phyloP scores from a whole-genome alignment of 2,888 invertebrate genomes.

The Agonopterix arenella region DNA sequence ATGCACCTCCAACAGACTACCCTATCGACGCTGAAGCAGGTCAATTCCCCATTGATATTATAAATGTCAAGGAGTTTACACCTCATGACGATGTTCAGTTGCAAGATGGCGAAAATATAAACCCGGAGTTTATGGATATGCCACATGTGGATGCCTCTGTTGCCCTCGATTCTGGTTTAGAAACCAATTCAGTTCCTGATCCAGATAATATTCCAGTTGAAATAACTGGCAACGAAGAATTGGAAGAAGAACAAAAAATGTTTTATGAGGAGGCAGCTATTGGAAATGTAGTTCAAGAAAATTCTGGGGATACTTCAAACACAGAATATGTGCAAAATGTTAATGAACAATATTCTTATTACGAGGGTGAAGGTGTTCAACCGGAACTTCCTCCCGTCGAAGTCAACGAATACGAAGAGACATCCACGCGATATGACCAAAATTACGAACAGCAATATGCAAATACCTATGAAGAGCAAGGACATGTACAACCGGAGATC shows the following conservation, averaged over 20 bases:
- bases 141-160: neutral
- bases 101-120: slow-evolving; percentile 20
- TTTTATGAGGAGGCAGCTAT: slow-evolving; percentile 41
- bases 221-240: slow-evolving; percentile 33
- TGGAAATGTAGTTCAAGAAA: slow-evolving; percentile 25
- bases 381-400: slow-evolving; percentile 27
- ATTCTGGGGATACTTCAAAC: slow-evolving; percentile 16
- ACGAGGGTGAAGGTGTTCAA: slow-evolving; percentile 28
- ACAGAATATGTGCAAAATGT: neutral
- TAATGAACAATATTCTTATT: slow-evolving; percentile 27
- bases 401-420: slow-evolving; percentile 44
- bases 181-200: slow-evolving; percentile 4
- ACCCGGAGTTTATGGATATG: slow-evolving; percentile 17
- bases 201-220: slow-evolving; percentile 7
- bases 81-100: slow-evolving; percentile 18
- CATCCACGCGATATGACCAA: slow-evolving; percentile 45
- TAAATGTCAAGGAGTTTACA: slow-evolving; percentile 23
- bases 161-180: too few species aligned
- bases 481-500: slow-evolving; percentile 6
- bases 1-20: neutral
- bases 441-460: slow-evolving; percentile 50
- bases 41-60: slow-evolving; percentile 23
- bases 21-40: slow-evolving; percentile 9
- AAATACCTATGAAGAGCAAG: slow-evolving; percentile 7
- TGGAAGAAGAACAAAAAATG: slow-evolving; percentile 48